Evolutionary conservation across 1,140 invertebrate species (phyloP).

Genomic region (Solenopsis invicta): DNA sequence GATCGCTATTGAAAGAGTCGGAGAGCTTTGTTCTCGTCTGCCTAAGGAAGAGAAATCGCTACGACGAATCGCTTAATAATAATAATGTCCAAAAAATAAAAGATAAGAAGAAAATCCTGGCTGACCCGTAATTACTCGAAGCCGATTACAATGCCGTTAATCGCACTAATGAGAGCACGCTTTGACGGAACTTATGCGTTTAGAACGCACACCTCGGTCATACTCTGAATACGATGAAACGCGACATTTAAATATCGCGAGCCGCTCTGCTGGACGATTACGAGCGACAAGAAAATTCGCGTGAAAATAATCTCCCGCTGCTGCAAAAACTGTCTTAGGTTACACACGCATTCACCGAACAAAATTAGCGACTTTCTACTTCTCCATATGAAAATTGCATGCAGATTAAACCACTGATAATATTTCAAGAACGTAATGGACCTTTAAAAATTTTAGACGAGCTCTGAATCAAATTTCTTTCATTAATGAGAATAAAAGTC

Average conservation of each 20-base stretch:
- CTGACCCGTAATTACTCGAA: slow-evolving; percentile 42
- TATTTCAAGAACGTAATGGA: not conserved
- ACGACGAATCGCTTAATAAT: not conserved
- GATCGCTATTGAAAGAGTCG: not conserved
- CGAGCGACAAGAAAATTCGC: slow-evolving; percentile 42
- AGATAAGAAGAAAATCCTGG: not conserved
- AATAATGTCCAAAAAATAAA: not conserved
- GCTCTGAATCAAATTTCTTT: not conserved
- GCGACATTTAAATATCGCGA: slow-evolving; percentile 78
- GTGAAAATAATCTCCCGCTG: slow-evolving; percentile 21
- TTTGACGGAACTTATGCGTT: slow-evolving; percentile 74
- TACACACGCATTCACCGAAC: not conserved
- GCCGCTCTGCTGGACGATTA: slow-evolving; percentile 55
- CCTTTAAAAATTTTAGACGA: not conserved
- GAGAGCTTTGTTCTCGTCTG: slow-evolving; percentile 8
- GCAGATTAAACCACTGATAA: not conserved
- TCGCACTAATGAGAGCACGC: slow-evolving; percentile 71
- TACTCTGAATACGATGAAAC: slow-evolving; percentile 83
- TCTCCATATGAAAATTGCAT: not conserved
- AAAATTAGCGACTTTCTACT: slow-evolving; percentile 45
- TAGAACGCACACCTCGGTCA: slow-evolving; percentile 76
- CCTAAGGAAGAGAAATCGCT: not conserved
- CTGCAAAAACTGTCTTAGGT: slow-evolving; percentile 1
- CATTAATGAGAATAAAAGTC: not conserved
- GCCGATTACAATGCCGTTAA: slow-evolving; percentile 83